phyloP scores from a whole-genome alignment of 1,140 invertebrate species.

The Cyrtorhinus lividipennis region DNA sequence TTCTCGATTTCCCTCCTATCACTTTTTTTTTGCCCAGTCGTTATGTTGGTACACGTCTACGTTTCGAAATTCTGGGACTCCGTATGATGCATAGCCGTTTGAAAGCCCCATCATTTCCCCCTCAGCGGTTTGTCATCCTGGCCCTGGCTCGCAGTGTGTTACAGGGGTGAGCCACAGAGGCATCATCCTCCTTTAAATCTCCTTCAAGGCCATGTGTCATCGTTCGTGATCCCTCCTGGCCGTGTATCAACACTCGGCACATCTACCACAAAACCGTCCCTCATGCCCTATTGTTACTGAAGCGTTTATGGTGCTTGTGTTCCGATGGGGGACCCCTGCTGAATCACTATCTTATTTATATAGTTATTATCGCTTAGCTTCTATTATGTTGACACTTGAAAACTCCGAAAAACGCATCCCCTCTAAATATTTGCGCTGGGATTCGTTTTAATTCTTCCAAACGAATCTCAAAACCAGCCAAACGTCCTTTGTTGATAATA shows the following conservation, averaged over 20 bases:
- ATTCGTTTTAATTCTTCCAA: neutral
- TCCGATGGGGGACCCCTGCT: neutral
- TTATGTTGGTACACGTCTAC: too few species aligned
- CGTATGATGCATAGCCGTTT: neutral
- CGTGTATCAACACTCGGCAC: neutral
- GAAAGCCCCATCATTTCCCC: neutral
- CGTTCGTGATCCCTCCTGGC: neutral
- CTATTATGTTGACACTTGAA: neutral
- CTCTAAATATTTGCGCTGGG: neutral
- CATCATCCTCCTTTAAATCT: neutral
- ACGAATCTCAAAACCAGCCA: neutral
- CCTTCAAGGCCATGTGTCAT: neutral
- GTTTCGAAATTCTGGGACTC: too few species aligned
- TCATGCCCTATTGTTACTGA: neutral
- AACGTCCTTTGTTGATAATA: too few species aligned
- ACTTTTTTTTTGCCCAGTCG: too few species aligned
- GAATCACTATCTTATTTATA: neutral
- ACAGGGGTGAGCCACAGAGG: too few species aligned
- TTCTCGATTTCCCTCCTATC: too few species aligned
- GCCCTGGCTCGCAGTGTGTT: too few species aligned
- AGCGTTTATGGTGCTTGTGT: neutral
- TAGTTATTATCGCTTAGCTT: neutral
- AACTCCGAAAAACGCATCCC: neutral
- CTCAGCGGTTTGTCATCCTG: too few species aligned
- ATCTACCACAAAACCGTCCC: neutral